Percentiles rank a stretch among this genome's conserved stretches.
Evolutionary conservation across 2,113 vertebrate species (phyloP).

Genomic region (Panthera tigris): DNA sequence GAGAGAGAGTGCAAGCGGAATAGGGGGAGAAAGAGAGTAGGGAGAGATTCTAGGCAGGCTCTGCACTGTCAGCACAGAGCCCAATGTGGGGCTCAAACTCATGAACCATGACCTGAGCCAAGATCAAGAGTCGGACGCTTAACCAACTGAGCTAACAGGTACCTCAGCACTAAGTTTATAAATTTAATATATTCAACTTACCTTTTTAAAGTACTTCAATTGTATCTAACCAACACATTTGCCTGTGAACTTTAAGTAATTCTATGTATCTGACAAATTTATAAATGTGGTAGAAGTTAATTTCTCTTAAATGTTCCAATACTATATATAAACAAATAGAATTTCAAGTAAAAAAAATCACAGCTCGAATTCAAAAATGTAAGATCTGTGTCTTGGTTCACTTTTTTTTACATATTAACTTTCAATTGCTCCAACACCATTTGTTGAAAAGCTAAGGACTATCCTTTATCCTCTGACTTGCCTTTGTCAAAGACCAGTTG

Average conservation of each 20-base stretch:
- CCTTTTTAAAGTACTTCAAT: neutral
- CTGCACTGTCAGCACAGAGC: too few species aligned
- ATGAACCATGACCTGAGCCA: too few species aligned
- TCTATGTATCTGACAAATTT: neutral
- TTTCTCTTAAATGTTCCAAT: neutral
- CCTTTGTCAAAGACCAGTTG: neutral
- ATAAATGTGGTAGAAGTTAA: neutral
- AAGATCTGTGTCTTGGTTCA: neutral
- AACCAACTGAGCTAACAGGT: too few species aligned
- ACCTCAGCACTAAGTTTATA: neutral
- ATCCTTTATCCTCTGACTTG: neutral
- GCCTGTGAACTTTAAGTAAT: neutral
- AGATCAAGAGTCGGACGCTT: too few species aligned
- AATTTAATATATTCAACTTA: neutral
- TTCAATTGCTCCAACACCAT: neutral
- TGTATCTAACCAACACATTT: neutral
- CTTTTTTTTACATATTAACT: neutral
- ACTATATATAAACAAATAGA: neutral
- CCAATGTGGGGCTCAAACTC: too few species aligned
- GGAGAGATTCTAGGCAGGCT: too few species aligned
- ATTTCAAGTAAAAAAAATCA: constrained; percentile 12
- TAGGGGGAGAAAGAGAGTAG: too few species aligned
- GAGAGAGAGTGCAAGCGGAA: too few species aligned
- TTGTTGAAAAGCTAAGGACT: neutral
- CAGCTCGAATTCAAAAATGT: neutral